Conservation (phyloP, 2,797 vertebrate species). For the Xyrichtys novacula region DNA sequence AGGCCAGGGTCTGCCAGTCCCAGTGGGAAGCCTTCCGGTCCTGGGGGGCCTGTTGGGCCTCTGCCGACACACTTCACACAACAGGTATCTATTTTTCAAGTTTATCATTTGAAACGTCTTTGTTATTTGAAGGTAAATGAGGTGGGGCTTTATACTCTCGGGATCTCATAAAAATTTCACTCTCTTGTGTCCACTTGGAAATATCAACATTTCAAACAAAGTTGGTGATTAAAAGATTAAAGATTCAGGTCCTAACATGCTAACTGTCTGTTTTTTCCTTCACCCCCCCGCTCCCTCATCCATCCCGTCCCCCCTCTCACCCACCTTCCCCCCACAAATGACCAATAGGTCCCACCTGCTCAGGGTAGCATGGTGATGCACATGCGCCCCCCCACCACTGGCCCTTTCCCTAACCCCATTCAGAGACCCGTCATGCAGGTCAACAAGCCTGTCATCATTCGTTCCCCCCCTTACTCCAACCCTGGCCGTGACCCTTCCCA, state of each 20-base stretch:
- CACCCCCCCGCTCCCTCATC: slow-evolving; percentile 3
- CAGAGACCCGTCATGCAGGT: slow-evolving; percentile 89
- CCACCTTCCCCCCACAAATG: neutral
- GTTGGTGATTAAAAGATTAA: no score
- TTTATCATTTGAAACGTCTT: neutral
- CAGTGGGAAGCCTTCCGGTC: slow-evolving; percentile 93
- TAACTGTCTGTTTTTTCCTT: slow-evolving; percentile 50
- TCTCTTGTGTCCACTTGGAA: neutral
- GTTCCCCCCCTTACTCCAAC: slow-evolving; percentile 84
- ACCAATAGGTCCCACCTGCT: slow-evolving; percentile 77
- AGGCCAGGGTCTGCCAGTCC: slow-evolving; percentile 98
- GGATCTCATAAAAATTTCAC: no score
- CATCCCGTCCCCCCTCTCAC: no score
- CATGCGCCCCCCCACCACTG: slow-evolving; percentile 86
- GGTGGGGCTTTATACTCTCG: slow-evolving; percentile 7
- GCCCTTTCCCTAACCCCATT: slow-evolving; percentile 88
- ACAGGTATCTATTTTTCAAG: slow-evolving; percentile 86
- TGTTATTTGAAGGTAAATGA: neutral
- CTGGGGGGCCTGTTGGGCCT: slow-evolving; percentile 87
- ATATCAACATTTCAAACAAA: no score
- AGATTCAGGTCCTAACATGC: neutral
- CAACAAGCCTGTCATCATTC: slow-evolving; percentile 87
- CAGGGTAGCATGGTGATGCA: slow-evolving; percentile 90
- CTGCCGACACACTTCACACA: slow-evolving; percentile 94
- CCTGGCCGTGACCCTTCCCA: slow-evolving; percentile 82